Conservation (phyloP, 2,888 invertebrate genomes). For the Lasioglossum pauxillum region DNA sequence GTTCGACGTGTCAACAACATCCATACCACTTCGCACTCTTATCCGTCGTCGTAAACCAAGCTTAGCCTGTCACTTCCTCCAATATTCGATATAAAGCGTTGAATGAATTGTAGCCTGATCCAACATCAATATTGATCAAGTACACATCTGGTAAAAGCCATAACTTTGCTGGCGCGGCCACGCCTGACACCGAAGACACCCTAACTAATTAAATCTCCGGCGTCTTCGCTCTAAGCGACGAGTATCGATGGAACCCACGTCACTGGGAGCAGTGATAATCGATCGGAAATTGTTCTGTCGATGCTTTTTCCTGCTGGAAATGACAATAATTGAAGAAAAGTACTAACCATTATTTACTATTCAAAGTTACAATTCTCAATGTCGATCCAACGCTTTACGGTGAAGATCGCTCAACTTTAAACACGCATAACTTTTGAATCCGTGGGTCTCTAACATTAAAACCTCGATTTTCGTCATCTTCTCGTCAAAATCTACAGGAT, state of each 20-base stretch:
- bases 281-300: background rate
- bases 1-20: slow-evolving; percentile 24
- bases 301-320: background rate
- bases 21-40: slow-evolving; percentile 42
- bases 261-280: background rate
- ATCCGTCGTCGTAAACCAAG: slow-evolving; percentile 46
- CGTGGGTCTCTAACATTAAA: no score
- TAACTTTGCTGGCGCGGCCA: slow-evolving; percentile 25
- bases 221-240: slow-evolving; percentile 6
- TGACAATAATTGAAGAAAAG: background rate
- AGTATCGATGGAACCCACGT: background rate
- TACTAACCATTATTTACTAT: background rate
- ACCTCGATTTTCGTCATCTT: no score
- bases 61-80: slow-evolving; percentile 63
- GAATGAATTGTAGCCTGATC: slow-evolving; percentile 61
- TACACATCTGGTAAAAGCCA: slow-evolving; percentile 39
- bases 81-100: slow-evolving; percentile 55
- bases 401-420: no score
- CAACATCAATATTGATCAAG: slow-evolving; percentile 66
- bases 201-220: slow-evolving; percentile 38
- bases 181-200: background rate
- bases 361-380: no score
- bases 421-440: no score
- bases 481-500: no score
- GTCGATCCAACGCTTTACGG: no score